Base-by-base conservation (phyloP, 2,113 vertebrate genomes). In the Geococcyx californianus region DNA sequence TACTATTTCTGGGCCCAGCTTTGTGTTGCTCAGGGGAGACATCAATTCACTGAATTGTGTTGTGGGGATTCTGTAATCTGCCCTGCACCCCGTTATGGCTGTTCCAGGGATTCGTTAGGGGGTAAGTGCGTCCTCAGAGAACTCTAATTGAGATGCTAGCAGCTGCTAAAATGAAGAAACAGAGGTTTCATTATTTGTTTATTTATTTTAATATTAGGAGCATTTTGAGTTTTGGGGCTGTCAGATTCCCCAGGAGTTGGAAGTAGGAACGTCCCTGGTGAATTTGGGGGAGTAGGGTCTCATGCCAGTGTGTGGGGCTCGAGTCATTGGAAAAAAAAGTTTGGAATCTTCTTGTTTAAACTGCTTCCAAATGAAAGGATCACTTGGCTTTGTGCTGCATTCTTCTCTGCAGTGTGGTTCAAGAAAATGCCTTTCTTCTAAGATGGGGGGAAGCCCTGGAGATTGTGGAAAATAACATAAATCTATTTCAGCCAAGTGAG, bases 91-190 rank as follows among this genome's bases (percentile, higher is more conserved):
- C 90, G 88, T 94, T 96, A 90, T 2, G n/a, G 42, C 56, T 69
- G 64, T 96, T 84, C 54, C 76, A 88, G 86, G 88, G 86, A 96
- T 87, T 96, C 93, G 92, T 96, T 96, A 90, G 83, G 85, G 93
- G 70, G 31, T 66, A 90, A 84, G 62, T 84, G 54, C 31, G 29
- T 95, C 90, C 92, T 93, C 21, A 0, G 76, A 95, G 90, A 92
- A 60, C 69, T 90, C 64, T 96, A 93, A 96, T 97, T 94, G 92
- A 6, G 0, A 6, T 72, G 52, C 91, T 88, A 78, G 84, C 7
- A 1, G 66, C 85, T 86, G 62, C 52, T 81, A 31, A 92, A 84
- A 68, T 21, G n/a, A 79, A 92, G 79, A 86, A 96, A 84, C 44
- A 34, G 87, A 88, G 72, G 44, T 86, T 94, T 88, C 47, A 59